A percentile compares a stretch with the other conserved stretches of the same genome.
Conservation (phyloP, 1,140 invertebrate genomes). For the Calephelis virginiensis region DNA sequence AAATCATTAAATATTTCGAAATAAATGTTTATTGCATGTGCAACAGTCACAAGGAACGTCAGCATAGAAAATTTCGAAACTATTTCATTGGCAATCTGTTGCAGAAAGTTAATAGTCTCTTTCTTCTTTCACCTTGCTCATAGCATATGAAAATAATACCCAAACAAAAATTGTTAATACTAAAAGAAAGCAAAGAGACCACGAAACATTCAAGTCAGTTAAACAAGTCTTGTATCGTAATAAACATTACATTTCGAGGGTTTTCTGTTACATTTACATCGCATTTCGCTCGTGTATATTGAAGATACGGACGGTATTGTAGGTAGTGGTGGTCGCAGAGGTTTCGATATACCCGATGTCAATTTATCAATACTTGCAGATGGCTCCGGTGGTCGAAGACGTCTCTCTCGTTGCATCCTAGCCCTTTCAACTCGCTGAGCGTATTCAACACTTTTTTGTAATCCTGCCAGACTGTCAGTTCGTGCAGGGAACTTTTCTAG, state of each 20-base stretch:
- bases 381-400: constrained; percentile 36
- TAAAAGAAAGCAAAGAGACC: too few relatives aligned
- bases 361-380: constrained; percentile 48
- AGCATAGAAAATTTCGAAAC: too few relatives aligned
- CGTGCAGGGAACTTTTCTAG: constrained; percentile 56
- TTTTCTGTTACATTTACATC: constrained; percentile 43
- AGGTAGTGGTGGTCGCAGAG: constrained; percentile 39
- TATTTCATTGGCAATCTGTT: too few relatives aligned
- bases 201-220: not conserved
- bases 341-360: constrained; percentile 38
- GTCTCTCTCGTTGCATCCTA: constrained; percentile 43
- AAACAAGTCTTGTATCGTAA: constrained; percentile 48
- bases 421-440: constrained; percentile 46
- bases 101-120: too few relatives aligned
- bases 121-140: too few relatives aligned
- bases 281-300: constrained; percentile 21
- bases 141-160: too few relatives aligned
- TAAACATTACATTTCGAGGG: constrained; percentile 41
- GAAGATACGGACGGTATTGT: constrained; percentile 34
- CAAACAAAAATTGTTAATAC: too few relatives aligned
- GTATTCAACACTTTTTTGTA: constrained; percentile 51
- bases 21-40: too few relatives aligned
- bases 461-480: constrained; percentile 55
- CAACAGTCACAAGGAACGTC: too few relatives aligned
- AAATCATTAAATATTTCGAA: too few relatives aligned